These are phyloP conservation scores for Papilio xuthus DNA, from an alignment of 1,140 invertebrate genomes.

Conservation along the genomic window DNA sequence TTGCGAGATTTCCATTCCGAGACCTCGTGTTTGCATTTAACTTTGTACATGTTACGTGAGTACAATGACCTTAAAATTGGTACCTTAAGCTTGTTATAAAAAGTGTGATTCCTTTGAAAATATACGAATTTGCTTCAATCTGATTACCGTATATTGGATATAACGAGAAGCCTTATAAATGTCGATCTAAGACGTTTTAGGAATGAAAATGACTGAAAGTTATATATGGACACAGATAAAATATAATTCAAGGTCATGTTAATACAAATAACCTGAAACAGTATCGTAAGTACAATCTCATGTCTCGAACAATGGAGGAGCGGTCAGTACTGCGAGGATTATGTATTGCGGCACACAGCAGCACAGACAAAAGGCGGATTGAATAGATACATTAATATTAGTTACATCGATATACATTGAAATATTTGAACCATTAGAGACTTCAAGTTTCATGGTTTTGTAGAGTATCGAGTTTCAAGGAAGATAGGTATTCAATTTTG, in stretches of 20 bases:
- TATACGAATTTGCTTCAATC: slow-evolving; percentile 50
- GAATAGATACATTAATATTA: slow-evolving; percentile 59
- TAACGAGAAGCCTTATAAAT: slow-evolving; percentile 51
- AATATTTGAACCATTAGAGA: slow-evolving; percentile 52
- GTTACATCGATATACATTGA: slow-evolving; percentile 50
- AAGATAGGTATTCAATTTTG: slow-evolving; percentile 9
- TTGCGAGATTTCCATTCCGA: slow-evolving; percentile 18
- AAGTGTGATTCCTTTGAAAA: slow-evolving; percentile 5
- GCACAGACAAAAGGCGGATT: slow-evolving; percentile 41
- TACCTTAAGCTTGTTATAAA: background rate
- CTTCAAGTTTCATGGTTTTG: slow-evolving; percentile 42
- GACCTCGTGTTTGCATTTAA: slow-evolving; percentile 8
- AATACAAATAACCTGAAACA: slow-evolving; percentile 30
- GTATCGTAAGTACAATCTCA: slow-evolving; percentile 37
- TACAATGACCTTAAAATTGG: slow-evolving; percentile 17
- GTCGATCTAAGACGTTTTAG: slow-evolving; percentile 31
- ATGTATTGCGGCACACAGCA: slow-evolving; percentile 31
- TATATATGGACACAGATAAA: background rate
- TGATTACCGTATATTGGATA: slow-evolving; percentile 55
- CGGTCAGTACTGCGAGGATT: slow-evolving; percentile 31
- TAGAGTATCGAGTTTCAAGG: background rate
- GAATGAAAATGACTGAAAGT: slow-evolving; percentile 15
- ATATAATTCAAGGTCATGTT: background rate
- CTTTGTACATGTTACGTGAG: slow-evolving; percentile 11
- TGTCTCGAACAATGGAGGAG: slow-evolving; percentile 32